These are phyloP conservation scores for Prosapia bicincta DNA, from an alignment of 2,888 invertebrate species.

Conservation along the genomic window DNA sequence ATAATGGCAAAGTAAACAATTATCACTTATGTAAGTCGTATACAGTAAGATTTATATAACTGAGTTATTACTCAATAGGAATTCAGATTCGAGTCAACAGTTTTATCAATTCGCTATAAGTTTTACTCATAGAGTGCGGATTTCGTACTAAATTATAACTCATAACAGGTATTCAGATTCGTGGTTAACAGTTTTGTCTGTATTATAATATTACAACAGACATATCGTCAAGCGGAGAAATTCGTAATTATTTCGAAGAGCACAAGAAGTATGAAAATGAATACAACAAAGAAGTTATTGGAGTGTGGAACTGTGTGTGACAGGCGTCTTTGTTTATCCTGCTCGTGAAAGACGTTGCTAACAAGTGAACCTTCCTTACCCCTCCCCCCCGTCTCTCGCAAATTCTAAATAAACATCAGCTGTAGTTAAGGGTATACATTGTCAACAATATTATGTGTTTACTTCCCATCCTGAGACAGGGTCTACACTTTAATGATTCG, in stretches of 20 bases:
- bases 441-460: conserved; percentile 2
- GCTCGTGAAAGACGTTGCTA: neutral
- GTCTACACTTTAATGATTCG: neutral
- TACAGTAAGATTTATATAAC: too few relatives aligned
- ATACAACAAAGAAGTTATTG: neutral
- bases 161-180: too few relatives aligned
- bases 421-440: neutral
- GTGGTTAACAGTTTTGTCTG: too few relatives aligned
- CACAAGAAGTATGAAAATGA: neutral
- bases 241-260: neutral
- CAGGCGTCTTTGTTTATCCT: neutral
- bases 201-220: too few relatives aligned
- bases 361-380: neutral
- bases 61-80: too few relatives aligned
- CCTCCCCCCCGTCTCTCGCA: neutral
- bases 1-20: too few relatives aligned
- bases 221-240: neutral
- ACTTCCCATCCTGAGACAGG: neutral
- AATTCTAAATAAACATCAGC: neutral
- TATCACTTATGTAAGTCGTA: too few relatives aligned
- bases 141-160: too few relatives aligned
- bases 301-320: neutral
- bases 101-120: too few relatives aligned
- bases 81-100: too few relatives aligned
- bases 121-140: too few relatives aligned